A percentile compares a stretch with the other conserved stretches of the same genome.
Evolutionary conservation across 2,113 vertebrate genomes (phyloP).

Genomic region (Macheiramphus alcinus): DNA sequence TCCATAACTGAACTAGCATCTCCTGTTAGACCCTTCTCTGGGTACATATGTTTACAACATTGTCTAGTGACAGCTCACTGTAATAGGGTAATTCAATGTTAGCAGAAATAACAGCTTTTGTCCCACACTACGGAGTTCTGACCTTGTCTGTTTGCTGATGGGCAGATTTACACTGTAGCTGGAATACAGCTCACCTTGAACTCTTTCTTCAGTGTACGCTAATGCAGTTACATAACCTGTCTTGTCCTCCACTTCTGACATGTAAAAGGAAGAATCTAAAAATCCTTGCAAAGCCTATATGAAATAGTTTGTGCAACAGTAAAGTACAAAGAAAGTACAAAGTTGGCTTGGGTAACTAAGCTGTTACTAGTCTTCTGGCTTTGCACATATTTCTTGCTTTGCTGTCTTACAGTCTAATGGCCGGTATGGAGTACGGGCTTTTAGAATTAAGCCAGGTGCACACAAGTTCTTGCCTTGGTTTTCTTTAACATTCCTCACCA

Average conservation of each 20-base stretch:
- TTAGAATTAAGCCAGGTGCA: not conserved
- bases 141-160: not conserved
- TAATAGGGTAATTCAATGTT: not conserved
- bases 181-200: not conserved
- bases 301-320: not conserved
- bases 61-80: not conserved
- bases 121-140: not conserved
- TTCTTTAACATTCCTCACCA: conserved; percentile 83
- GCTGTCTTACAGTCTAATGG: not conserved
- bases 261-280: not conserved
- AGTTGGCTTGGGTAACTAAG: not conserved
- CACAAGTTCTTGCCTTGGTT: not conserved
- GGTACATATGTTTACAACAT: not conserved
- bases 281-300: not conserved
- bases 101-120: not conserved
- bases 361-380: not conserved
- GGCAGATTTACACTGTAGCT: not conserved
- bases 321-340: not conserved
- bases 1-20: not conserved
- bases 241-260: not conserved
- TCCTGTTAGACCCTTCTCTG: not conserved
- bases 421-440: not conserved
- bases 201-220: not conserved
- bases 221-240: not conserved
- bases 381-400: not conserved